A percentile compares a stretch with the other conserved stretches of the same genome.
These are phyloP conservation scores for Mus caroli DNA, from an alignment of 2,797 vertebrate species.

Conservation along the genomic window DNA sequence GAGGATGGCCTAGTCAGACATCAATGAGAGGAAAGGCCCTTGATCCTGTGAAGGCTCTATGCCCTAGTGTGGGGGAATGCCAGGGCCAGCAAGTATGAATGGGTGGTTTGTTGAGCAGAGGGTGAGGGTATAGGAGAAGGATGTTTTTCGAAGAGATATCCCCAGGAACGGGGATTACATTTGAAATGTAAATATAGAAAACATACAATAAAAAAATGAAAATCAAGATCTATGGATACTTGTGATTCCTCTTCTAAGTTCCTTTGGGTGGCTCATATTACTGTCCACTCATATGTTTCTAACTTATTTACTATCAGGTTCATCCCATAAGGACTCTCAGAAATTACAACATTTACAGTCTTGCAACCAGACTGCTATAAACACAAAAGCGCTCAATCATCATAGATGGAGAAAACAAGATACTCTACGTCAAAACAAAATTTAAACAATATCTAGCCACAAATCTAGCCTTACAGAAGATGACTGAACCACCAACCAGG, in stretches of 20 bases:
- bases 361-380: neutral
- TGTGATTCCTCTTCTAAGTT: neutral
- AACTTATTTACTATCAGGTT: neutral
- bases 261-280: neutral
- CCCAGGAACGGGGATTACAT: too few species aligned
- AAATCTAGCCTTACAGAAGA: neutral
- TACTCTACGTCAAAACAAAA: neutral
- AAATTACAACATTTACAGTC: neutral
- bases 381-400: neutral
- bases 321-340: neutral
- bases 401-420: neutral
- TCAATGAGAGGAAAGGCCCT: too few species aligned
- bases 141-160: too few species aligned
- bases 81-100: too few species aligned
- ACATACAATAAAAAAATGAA: neutral
- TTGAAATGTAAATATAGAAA: too few species aligned
- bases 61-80: too few species aligned
- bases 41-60: too few species aligned
- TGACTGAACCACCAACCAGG: neutral
- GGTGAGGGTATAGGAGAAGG: too few species aligned
- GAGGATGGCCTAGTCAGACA: too few species aligned
- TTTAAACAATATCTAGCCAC: neutral
- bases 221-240: neutral
- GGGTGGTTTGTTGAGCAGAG: too few species aligned
- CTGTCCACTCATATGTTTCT: neutral